Percentiles rank a stretch among this genome's conserved stretches.
phyloP scores from a whole-genome alignment of 2,113 vertebrate species.

The Podarcis cretensis region DNA sequence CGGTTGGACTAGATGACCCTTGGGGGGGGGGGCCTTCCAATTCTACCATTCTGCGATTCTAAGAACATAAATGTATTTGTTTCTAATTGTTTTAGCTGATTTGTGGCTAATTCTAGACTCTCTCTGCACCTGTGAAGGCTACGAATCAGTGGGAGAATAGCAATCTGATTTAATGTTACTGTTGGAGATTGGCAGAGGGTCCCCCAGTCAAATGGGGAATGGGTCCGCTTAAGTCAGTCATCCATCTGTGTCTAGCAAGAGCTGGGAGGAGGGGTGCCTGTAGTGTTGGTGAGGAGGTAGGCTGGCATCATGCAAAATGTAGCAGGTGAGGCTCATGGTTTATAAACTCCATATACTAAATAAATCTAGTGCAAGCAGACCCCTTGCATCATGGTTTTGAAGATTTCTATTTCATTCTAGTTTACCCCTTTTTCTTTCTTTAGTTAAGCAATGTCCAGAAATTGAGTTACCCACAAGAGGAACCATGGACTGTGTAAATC shows the following conservation, averaged over 20 bases:
- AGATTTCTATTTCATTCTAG: not conserved
- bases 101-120: not conserved
- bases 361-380: not conserved
- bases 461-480: slow-evolving; percentile 42
- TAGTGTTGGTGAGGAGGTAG: not conserved
- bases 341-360: not conserved
- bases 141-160: not conserved
- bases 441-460: not conserved
- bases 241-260: not conserved
- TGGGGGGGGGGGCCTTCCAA: too few species aligned
- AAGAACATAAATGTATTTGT: not conserved
- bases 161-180: too few species aligned
- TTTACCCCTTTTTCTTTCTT: not conserved
- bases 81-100: not conserved
- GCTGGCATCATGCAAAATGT: not conserved
- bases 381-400: not conserved
- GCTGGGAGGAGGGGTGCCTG: not conserved
- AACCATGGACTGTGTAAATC: slow-evolving; percentile 44
- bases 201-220: not conserved
- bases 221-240: not conserved
- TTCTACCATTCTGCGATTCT: too few species aligned
- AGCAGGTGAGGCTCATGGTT: not conserved
- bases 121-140: not conserved
- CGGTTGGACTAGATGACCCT: too few species aligned
- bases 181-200: not conserved